These are phyloP conservation scores for Alloplasta piceator DNA, from an alignment of 2,888 invertebrate genomes.

Conservation along the genomic window DNA sequence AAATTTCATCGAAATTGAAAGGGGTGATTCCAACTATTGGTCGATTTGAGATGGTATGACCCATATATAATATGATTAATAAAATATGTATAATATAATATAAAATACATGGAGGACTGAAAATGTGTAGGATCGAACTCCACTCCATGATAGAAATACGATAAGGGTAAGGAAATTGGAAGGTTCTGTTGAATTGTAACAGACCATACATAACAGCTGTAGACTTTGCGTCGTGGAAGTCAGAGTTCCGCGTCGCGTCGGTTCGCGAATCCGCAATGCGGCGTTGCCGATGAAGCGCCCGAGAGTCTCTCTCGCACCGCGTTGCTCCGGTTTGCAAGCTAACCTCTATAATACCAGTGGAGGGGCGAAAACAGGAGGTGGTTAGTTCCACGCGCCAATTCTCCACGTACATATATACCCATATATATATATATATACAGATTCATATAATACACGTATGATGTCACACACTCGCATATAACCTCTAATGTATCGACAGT, in stretches of 20 bases:
- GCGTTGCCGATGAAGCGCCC: constrained; percentile 78
- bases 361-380: background rate
- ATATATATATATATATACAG: constrained; percentile 19
- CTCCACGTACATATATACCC: constrained; percentile 11
- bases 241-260: constrained; percentile 75
- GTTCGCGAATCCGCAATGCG: constrained; percentile 82
- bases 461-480: constrained; percentile 1
- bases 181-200: too few relatives aligned
- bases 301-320: constrained; percentile 61
- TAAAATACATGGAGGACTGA: too few relatives aligned
- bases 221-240: constrained; percentile 15
- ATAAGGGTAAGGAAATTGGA: too few relatives aligned
- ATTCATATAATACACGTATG: constrained; percentile 22
- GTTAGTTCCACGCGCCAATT: constrained; percentile 39
- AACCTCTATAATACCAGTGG: constrained; percentile 43
- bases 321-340: constrained; percentile 53
- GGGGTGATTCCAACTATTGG: too few relatives aligned
- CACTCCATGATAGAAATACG: too few relatives aligned
- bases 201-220: background rate
- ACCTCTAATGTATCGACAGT: background rate
- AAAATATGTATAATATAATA: too few relatives aligned
- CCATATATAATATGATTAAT: too few relatives aligned
- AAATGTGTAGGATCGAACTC: too few relatives aligned
- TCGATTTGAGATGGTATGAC: too few relatives aligned
- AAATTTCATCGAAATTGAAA: too few relatives aligned